Evolutionary conservation across 2,888 invertebrate genomes (phyloP).

Genomic region (Drosophila lacicola): DNA sequence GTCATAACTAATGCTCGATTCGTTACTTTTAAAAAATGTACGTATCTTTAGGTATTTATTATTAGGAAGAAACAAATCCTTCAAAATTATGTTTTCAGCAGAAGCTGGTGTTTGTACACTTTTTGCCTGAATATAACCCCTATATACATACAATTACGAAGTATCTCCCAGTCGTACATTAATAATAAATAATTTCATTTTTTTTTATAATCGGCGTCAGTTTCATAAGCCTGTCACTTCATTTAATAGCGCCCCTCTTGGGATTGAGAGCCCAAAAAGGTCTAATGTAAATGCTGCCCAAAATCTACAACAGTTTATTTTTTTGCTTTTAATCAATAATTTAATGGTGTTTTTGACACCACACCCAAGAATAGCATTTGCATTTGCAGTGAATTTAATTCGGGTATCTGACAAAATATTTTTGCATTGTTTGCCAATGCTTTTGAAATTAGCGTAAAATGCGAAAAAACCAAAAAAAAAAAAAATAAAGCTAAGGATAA

Average conservation of each 20-base stretch:
- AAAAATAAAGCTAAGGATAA: background rate
- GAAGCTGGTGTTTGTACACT: too few relatives aligned
- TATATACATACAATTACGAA: background rate
- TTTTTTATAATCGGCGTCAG: background rate
- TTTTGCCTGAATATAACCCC: too few relatives aligned
- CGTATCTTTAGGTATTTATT: too few relatives aligned
- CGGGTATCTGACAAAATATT: constrained; percentile 48
- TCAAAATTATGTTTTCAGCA: too few relatives aligned
- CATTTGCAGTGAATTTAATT: constrained; percentile 37
- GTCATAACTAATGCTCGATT: too few relatives aligned
- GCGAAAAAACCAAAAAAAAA: constrained; percentile 3
- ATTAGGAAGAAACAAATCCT: too few relatives aligned
- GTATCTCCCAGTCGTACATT: background rate
- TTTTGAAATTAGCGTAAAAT: constrained; percentile 32
- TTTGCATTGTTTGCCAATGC: constrained; percentile 33
- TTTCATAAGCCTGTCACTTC: background rate
- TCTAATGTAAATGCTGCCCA: constrained; percentile 47
- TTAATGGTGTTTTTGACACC: constrained; percentile 73
- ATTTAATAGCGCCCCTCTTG: background rate
- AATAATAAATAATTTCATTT: background rate
- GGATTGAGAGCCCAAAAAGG: constrained; percentile 42
- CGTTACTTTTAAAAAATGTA: too few relatives aligned
- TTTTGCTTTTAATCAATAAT: constrained; percentile 33
- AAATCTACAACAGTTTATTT: constrained; percentile 27
- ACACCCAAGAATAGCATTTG: constrained; percentile 39